Evolutionary conservation across 1,140 invertebrate genomes (phyloP), one percentile per base, ranked within the genome.

Genomic region (Octopus bimaculoides): DNA sequence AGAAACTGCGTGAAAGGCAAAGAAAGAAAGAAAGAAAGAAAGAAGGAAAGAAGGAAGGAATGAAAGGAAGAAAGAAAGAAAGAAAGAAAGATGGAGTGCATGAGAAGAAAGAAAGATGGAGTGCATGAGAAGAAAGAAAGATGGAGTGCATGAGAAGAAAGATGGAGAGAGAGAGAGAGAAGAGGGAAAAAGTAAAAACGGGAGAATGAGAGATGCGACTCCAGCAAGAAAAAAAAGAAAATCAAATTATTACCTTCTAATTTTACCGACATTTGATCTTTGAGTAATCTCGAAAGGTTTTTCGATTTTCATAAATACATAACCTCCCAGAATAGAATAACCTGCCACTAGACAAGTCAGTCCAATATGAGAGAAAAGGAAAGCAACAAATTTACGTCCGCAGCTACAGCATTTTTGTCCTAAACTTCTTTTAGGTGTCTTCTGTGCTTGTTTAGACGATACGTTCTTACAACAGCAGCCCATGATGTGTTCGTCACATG

Each of bases 281-380:
- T 82, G 76, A 5, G 54, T 66, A 9, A 82, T 77, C 76, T 87
- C 87, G 26, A 83, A 78, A 5, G 83, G 84, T 8, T 82, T 77
- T 78, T 99, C 97, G 56, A 99, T 94, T 75, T 93, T 92, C 86
- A 93, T 95, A 88, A 99, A 99, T 61, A 96, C 94, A 53, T 97
- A 94, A 0, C 97, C 97, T 0, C 98, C 98, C 8, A 98, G 92
- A 75, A 99, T 94, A 3, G 97, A 96, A 88, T 99, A 99, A 74
- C 95, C 94, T 0, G 99, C 96, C 17, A 99, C 96, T 7, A 99
- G 91, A 1, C 95, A 96, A 69, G 97, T 97, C 6, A 99, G 95
- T 76, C 98, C 98, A 76, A 99, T 96, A 84, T 93, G 92, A 5
- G 92, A 93, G 83, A 93, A 93, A n/a, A 93, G 85, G 80, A 91